Evolutionary conservation across 1,140 invertebrate genomes (phyloP), one percentile per base, ranked within the genome.

Genomic region (Plectrocnemia conspersa): DNA sequence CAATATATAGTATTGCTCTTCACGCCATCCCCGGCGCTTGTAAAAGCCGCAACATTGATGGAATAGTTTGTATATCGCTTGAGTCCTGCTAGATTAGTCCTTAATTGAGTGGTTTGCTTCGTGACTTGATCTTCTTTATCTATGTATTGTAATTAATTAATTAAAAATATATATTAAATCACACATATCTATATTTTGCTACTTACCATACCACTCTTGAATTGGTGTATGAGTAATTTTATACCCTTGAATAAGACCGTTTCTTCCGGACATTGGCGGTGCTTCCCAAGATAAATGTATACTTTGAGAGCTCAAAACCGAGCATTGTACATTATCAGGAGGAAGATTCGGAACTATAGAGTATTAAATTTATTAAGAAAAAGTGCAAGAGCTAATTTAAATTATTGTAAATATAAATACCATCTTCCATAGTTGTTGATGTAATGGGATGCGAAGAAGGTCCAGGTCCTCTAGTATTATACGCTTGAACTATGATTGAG

Each of bases 31-130:
- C 94, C 93, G 38, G 89, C 88, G 38, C 84, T 79, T 1, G 93
- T 97, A 70, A 82, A 93, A 4, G 91, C 92, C 58, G 90, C 76
- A 9, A 93, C 87, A 55, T 87, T 85, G 22, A 97, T 84, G 38
- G 89, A 94, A 70, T 97, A 97, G 75, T 96, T 97, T n/a, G 91
- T 93, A 69, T 84, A 93, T 62, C 91, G 88, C 56, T 82, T 78
- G 1, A 90, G 70, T 3, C 80, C 81, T 2, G 77, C 80, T 19
- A 89, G 69, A 0, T 84, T 81, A 6, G 84, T 81, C 10, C 81
- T 81, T 15, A 85, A 62, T 0, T 81, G 80, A 9, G 79, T 78
- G 41, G 86, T 87, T 60, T 83, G 84, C 59, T 85, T 85, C 2
- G 80, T 82, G 44, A 80, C 76, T 46, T 77, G 74, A 53, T 80